Conservation (phyloP, 1,140 invertebrate genomes). For the Sycophaga agraensis region DNA sequence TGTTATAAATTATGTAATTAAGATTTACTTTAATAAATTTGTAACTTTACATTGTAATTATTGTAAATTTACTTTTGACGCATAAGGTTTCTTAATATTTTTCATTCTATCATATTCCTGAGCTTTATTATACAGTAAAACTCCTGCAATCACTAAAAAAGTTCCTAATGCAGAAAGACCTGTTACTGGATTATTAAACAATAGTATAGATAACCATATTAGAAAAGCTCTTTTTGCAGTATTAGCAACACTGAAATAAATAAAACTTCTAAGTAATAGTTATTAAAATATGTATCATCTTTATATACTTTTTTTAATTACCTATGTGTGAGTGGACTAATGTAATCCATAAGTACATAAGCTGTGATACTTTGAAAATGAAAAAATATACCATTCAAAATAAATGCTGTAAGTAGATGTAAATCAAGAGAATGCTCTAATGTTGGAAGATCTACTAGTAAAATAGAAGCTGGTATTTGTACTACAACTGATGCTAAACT, state of each 20-base stretch:
- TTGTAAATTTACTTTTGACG: slow-evolving; percentile 54
- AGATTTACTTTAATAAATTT: too few relatives aligned
- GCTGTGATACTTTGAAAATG: slow-evolving; percentile 87
- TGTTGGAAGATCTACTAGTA: slow-evolving; percentile 67
- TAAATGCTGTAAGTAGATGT: slow-evolving; percentile 64
- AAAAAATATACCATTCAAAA: slow-evolving; percentile 81
- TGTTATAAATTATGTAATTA: too few relatives aligned
- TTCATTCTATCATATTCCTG: slow-evolving; percentile 61
- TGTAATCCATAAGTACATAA: slow-evolving; percentile 83
- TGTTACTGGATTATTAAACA: slow-evolving; percentile 81
- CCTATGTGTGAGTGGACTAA: slow-evolving; percentile 86
- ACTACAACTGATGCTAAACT: slow-evolving; percentile 77
- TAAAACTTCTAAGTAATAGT: neutral
- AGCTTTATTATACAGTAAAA: slow-evolving; percentile 77
- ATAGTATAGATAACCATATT: slow-evolving; percentile 79
- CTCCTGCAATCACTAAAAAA: slow-evolving; percentile 72
- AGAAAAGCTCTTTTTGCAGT: slow-evolving; percentile 81
- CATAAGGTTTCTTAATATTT: slow-evolving; percentile 40
- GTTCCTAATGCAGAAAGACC: slow-evolving; percentile 77
- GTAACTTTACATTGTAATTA: slow-evolving; percentile 32
- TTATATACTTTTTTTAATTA: slow-evolving; percentile 44
- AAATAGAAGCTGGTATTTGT: slow-evolving; percentile 73
- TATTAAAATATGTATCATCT: neutral
- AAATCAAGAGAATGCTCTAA: slow-evolving; percentile 57
- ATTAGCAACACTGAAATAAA: slow-evolving; percentile 76